Evolutionary conservation across 2,113 vertebrate species (phyloP).

Genomic region (Megaleporinus macrocephalus): DNA sequence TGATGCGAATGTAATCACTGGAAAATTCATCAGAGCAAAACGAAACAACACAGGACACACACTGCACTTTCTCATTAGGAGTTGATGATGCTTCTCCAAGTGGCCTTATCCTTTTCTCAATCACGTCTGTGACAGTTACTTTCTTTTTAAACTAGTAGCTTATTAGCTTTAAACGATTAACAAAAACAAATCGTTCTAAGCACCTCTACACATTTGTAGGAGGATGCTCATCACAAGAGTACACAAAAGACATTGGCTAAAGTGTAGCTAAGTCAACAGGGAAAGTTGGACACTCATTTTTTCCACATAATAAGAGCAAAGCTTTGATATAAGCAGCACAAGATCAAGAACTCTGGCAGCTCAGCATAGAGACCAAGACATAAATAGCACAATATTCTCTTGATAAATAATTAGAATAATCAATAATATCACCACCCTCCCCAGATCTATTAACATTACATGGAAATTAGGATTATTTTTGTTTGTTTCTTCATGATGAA

Average conservation of each 20-base stretch:
- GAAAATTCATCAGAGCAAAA: constrained; percentile 9
- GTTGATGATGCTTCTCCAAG: not conserved
- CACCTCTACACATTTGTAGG: not conserved
- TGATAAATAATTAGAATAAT: no score
- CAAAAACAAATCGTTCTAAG: not conserved
- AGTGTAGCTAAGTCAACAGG: no score
- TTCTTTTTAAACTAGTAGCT: not conserved
- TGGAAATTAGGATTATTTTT: no score
- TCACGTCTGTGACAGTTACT: not conserved
- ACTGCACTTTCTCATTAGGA: constrained; percentile 4
- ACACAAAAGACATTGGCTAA: not conserved
- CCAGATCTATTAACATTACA: no score
- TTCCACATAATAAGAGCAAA: not conserved
- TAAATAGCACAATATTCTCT: no score
- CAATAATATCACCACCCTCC: no score
- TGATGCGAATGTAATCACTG: constrained; percentile 3
- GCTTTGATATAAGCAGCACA: not conserved
- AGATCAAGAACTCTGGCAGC: no score
- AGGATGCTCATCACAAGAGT: not conserved
- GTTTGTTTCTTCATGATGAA: no score
- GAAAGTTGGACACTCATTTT: not conserved
- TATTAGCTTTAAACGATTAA: not conserved
- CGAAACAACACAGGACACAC: not conserved
- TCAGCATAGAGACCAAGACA: no score
- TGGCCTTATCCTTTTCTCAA: not conserved